phyloP scores from a whole-genome alignment of 2,797 vertebrate species.

The Syncerus caffer region DNA sequence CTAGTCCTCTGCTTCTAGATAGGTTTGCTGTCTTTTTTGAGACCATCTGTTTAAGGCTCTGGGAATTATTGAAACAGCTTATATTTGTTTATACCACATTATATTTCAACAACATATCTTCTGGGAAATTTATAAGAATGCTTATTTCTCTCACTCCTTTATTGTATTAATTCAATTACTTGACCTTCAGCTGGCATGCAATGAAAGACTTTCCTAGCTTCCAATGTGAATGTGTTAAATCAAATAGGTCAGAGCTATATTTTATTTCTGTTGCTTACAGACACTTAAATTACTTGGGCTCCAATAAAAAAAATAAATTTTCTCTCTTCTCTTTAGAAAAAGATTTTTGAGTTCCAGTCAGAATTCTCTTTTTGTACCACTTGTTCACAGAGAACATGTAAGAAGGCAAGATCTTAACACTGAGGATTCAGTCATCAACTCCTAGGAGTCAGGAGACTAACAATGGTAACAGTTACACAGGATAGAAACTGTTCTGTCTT shows the following conservation, averaged over 20 bases:
- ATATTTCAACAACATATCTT: slow-evolving; percentile 52
- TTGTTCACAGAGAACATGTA: neutral
- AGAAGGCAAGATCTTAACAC: neutral
- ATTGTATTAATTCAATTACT: slow-evolving; percentile 20
- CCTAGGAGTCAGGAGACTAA: neutral
- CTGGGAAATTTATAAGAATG: neutral
- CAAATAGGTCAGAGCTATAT: neutral
- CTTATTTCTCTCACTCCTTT: neutral
- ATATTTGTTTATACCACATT: slow-evolving; percentile 62
- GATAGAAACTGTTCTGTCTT: neutral
- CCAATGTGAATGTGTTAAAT: neutral
- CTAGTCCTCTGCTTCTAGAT: slow-evolving; percentile 43
- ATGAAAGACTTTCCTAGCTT: neutral
- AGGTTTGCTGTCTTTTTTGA: slow-evolving; percentile 50
- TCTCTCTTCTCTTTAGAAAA: neutral
- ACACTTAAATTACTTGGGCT: neutral
- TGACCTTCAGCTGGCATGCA: neutral
- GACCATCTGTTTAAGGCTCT: slow-evolving; percentile 39
- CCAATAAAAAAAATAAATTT: slow-evolving; percentile 3
- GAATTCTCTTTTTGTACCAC: neutral
- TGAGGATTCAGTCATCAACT: neutral
- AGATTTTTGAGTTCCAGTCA: neutral
- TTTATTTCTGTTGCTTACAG: neutral
- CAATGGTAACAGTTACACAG: neutral
- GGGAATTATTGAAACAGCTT: slow-evolving; percentile 75